Evolutionary conservation across 2,113 vertebrate genomes (phyloP), one percentile per base, ranked within the genome.

Genomic region (Crypturellus undulatus): DNA sequence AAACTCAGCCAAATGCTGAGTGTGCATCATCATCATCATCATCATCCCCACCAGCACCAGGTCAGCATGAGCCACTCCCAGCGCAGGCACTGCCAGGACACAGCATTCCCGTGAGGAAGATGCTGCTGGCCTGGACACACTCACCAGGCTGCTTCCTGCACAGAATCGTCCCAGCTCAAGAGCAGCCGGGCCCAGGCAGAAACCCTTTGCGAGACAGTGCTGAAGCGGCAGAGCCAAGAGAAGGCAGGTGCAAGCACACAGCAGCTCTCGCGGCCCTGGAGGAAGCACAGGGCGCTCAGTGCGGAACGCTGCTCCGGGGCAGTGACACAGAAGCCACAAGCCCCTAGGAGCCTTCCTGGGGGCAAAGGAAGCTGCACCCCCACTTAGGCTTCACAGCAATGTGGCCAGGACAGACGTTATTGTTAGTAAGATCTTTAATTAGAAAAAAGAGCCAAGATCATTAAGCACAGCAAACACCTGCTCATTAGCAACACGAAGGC

Each of bases 391-490:
- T 63, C 59, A 88, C 72, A 91, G 78, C 76, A 86, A 40, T 30
- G 82, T 63, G 85, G 87, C 70, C 79, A 89, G 78, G 54, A 85
- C 93, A 95, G 75, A 58, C 47, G 14, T 24, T 76, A 62, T 25
- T n/a, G 45, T 86, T 76, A 94, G 84, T 78, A 79, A 79, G 81
- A 76, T 51, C 73, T 96, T 90, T 84, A 81, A 80, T 90, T 79
- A 84, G 73, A 90, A 94, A 95, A 94, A 9, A 64, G 52, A 56
- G 60, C 92, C 77, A 93, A 88, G 72, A 93, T 88, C 90, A 68
- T 76, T 72, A 94, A 94, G 92, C 92, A 86, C 91, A 83, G 88
- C 75, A 86, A 95, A 93, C 88, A 96, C 62, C 77, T 93, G 77
- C 64, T 80, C 49, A 59, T 84, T 72, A 96, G 90, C 90, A 84